Evolutionary conservation across 2,797 vertebrate species (phyloP), one percentile per base, ranked within the genome.

Genomic region (Kryptopterus vitreolus): DNA sequence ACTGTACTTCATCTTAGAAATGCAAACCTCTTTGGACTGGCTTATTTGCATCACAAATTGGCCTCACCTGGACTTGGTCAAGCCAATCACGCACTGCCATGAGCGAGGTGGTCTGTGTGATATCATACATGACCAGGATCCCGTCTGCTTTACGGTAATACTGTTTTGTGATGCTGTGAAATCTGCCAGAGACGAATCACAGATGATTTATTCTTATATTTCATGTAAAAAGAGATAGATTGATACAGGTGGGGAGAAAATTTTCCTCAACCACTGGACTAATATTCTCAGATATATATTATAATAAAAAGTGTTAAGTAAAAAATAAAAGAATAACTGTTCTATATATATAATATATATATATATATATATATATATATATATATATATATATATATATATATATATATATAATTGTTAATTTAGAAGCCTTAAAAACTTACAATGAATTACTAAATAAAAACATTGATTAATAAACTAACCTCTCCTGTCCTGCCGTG

Each of bases 401-500:
- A 20, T n/a, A 65, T 4, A 38, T n/a, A 24, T 24, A 13, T 0
- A 26, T 2, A 18, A 48, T 29, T 50, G 26, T 46, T 24, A 26
- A 26, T 9, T 48, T 7, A 68, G 15, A 8, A n/a, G 20, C 10
- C n/a, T 43, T 63, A 9, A 33, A 62, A 31, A 10, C 31, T 2
- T 29, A 48, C 15, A 18, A 11, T 46, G n/a, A 46, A 22, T 18
- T 31, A 68, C 13, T 43, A 15, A 66, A 62, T n/a, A n/a, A n/a
- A n/a, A n/a, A n/a, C n/a, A n/a, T n/a, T n/a, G n/a, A n/a, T n/a
- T n/a, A n/a, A n/a, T n/a, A n/a, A n/a, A n/a, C n/a, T n/a, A n/a
- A 86, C 95, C 95, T 95, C 87, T 96, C 95, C 76, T 96, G 95
- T 73, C 95, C 95, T 62, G 94, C 95, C 43, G 95, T 96, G 87